Evolutionary conservation across 2,888 invertebrate genomes (phyloP).

Genomic region (Hetaerina titia): DNA sequence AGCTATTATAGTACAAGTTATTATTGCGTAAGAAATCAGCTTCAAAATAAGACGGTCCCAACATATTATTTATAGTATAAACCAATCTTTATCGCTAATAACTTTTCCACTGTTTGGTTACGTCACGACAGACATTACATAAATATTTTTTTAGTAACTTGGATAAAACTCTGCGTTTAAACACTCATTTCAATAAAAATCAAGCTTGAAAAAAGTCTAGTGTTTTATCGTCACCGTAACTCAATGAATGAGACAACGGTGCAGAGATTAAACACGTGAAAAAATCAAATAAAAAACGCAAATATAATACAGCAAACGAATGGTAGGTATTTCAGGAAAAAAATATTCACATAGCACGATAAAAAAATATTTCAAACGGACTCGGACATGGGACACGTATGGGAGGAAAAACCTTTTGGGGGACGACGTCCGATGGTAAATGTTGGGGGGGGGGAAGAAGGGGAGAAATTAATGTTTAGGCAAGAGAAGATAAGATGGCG

Average conservation of each 20-base stretch:
- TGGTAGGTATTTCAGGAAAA: neutral
- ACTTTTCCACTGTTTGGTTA: no score
- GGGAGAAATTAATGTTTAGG: conserved; percentile 43
- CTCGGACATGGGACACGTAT: neutral
- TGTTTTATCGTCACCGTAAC: no score
- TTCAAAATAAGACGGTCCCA: no score
- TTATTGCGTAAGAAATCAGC: no score
- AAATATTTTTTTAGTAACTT: no score
- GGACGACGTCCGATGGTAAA: neutral
- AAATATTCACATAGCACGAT: neutral
- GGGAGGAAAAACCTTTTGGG: neutral
- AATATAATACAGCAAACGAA: neutral
- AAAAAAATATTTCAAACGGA: neutral
- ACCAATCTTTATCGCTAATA: no score
- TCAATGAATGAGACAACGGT: neutral
- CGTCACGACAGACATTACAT: no score
- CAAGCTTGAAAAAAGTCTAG: no score
- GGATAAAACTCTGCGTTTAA: no score
- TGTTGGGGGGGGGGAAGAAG: conserved; percentile 3
- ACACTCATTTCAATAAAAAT: no score
- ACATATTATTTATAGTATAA: no score
- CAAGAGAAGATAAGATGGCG: conserved; percentile 52
- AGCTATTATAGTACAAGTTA: no score
- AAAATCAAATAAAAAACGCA: neutral
- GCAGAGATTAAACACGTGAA: neutral